Percentiles rank a stretch among this genome's conserved stretches.
Conservation (phyloP, 2,888 invertebrate genomes). For the Parnassius orleans region DNA sequence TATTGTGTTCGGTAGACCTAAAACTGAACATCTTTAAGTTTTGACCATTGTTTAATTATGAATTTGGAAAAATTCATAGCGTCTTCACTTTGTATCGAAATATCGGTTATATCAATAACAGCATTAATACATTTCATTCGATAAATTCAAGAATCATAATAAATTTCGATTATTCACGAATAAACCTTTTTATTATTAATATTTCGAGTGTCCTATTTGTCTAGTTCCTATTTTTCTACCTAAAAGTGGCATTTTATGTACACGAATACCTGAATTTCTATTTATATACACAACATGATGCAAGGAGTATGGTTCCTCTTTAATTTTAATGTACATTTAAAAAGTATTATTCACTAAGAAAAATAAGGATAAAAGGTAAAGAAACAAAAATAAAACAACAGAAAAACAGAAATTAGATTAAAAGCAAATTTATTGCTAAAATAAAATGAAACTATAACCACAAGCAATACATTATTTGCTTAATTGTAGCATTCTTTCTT, state of each 20-base stretch:
- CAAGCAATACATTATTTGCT: constrained; percentile 73
- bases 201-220: constrained; percentile 49
- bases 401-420: constrained; percentile 65
- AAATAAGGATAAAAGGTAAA: constrained; percentile 44
- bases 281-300: constrained; percentile 71
- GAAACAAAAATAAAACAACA: constrained; percentile 62
- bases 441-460: constrained; percentile 78
- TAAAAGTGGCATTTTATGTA: constrained; percentile 59
- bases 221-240: constrained; percentile 52
- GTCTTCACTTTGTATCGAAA: constrained; percentile 31
- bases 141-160: constrained; percentile 57
- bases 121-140: constrained; percentile 54
- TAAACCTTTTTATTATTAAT: constrained; percentile 46
- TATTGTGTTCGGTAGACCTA: constrained; percentile 75
- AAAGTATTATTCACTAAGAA: constrained; percentile 45
- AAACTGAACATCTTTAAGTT: constrained; percentile 55
- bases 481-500: constrained; percentile 57
- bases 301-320: constrained; percentile 79
- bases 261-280: constrained; percentile 53
- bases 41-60: constrained; percentile 35
- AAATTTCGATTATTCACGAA: constrained; percentile 64
- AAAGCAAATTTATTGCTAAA: constrained; percentile 81
- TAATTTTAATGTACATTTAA: constrained; percentile 62
- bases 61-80: constrained; percentile 42
- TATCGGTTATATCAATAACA: constrained; percentile 41